Conservation (phyloP, 2,888 invertebrate species). For the Brenthis ino region DNA sequence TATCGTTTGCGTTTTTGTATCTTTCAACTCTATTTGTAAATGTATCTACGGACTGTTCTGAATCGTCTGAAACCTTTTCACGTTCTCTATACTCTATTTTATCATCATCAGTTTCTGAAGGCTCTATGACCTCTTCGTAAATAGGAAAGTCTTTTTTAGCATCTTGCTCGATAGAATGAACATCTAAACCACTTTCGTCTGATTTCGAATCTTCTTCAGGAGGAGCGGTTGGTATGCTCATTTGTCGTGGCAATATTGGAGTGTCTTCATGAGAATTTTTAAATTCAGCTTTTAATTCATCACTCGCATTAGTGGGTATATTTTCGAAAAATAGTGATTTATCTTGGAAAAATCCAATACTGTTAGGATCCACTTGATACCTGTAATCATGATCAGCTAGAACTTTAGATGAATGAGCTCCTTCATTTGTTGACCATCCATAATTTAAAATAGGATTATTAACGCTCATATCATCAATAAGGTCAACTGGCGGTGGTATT, state of each 20-base stretch:
- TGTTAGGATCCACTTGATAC: constrained; percentile 49
- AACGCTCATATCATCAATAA: constrained; percentile 51
- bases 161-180: constrained; percentile 72
- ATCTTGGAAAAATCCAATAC: constrained; percentile 55
- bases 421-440: constrained; percentile 53
- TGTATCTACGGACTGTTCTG: constrained; percentile 53
- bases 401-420: constrained; percentile 33
- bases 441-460: constrained; percentile 44
- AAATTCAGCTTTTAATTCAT: constrained; percentile 66
- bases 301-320: constrained; percentile 60
- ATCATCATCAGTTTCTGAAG: constrained; percentile 69
- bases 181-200: constrained; percentile 69
- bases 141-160: constrained; percentile 72
- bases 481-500: constrained; percentile 59
- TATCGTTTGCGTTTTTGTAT: constrained; percentile 54
- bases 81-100: constrained; percentile 62
- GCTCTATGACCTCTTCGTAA: constrained; percentile 70
- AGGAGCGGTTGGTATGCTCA: constrained; percentile 62
- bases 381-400: constrained; percentile 49
- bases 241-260: constrained; percentile 50
- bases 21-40: constrained; percentile 71
- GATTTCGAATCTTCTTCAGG: constrained; percentile 66
- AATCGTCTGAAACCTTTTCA: constrained; percentile 53
- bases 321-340: constrained; percentile 59
- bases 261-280: constrained; percentile 57